Conservation (phyloP, 2,113 vertebrate genomes). For the Panthera uncia region DNA sequence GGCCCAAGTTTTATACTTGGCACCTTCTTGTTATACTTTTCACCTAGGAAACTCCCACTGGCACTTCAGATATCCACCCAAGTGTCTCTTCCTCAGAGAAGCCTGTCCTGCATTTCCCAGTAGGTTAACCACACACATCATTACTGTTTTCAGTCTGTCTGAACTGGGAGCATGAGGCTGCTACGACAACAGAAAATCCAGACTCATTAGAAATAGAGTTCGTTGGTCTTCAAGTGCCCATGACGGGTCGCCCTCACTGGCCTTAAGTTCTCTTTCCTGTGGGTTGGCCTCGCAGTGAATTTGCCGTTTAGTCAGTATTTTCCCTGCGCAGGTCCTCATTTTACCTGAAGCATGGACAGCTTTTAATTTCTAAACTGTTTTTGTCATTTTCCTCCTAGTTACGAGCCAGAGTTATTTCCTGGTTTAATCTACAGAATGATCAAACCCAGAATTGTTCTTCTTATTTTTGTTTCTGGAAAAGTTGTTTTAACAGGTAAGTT, state of each 20-base stretch:
- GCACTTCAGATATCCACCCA: background rate
- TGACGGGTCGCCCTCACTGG: fast-evolving
- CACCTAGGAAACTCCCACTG: background rate
- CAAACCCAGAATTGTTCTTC: slow-evolving; percentile 98
- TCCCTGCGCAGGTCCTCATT: background rate
- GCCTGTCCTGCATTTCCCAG: background rate
- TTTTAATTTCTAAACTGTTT: background rate
- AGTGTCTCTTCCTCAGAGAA: background rate
- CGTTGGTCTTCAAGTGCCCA: fast-evolving
- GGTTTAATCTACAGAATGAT: slow-evolving; percentile 99
- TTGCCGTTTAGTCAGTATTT: background rate
- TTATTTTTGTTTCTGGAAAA: slow-evolving; percentile 99
- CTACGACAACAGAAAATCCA: background rate
- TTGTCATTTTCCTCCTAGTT: slow-evolving; percentile 86
- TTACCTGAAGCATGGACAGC: background rate
- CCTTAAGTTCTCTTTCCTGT: background rate
- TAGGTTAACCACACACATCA: background rate
- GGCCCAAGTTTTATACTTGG: background rate
- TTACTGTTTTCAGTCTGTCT: background rate
- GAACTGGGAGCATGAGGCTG: background rate
- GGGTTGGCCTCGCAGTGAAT: background rate
- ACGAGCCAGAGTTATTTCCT: slow-evolving; percentile 98
- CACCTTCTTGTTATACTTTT: background rate
- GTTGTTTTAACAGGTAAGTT: slow-evolving; percentile 98
- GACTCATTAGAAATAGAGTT: background rate